Percentiles rank a stretch among this genome's conserved stretches.
phyloP scores from a whole-genome alignment of 2,113 vertebrate genomes.

The Alces alces region DNA sequence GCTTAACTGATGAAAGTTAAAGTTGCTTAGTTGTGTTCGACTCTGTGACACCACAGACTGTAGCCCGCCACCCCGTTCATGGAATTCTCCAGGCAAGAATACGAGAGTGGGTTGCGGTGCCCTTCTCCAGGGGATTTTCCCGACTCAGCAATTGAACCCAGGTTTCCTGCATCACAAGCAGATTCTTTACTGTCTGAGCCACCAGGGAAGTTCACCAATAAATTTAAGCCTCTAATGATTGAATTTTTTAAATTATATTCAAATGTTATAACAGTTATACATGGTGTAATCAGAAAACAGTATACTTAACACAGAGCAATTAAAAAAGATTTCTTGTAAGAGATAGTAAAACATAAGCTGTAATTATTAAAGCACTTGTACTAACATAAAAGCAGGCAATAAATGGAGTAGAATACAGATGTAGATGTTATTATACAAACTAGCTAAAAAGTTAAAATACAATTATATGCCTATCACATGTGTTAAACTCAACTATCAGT shows the following conservation, averaged over 20 bases:
- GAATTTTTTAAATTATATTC: neutral
- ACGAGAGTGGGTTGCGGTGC: neutral
- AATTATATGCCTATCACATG: neutral
- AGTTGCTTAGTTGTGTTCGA: neutral
- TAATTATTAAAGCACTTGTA: neutral
- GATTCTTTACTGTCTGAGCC: neutral
- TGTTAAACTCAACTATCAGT: neutral
- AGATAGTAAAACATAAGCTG: neutral
- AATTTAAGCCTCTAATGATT: neutral
- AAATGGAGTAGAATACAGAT: neutral
- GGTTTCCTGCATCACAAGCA: neutral
- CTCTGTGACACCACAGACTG: neutral
- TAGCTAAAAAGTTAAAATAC: neutral
- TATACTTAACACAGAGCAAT: neutral
- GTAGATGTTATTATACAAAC: neutral
- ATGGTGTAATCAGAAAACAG: neutral
- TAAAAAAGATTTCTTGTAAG: neutral
- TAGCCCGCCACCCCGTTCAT: neutral
- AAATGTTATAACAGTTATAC: neutral
- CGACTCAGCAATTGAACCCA: neutral
- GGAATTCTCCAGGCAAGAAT: neutral
- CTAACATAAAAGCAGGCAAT: neutral
- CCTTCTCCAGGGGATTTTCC: neutral
- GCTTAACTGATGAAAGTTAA: neutral
- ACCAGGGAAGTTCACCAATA: neutral